Base-by-base conservation (phyloP, 2,113 vertebrate species). In the Xenopus tropicalis region DNA sequence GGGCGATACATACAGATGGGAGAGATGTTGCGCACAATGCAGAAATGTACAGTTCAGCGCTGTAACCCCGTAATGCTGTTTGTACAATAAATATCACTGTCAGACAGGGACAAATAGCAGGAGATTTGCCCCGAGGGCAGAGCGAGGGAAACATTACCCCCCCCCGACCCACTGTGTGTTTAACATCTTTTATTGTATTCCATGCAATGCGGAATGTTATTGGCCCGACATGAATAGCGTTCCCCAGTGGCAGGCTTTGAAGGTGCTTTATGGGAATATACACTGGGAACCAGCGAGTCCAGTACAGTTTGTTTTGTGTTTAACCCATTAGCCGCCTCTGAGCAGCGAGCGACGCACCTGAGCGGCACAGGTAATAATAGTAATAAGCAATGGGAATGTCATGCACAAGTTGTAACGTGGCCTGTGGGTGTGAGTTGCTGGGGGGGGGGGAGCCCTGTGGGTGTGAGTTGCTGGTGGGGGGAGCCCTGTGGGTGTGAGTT, bases 51-150 rank as follows among this genome's bases (percentile, higher is more conserved):
- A n/a, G n/a, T n/a, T n/a, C n/a, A n/a, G n/a, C n/a, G n/a, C n/a
- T n/a, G n/a, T n/a, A n/a, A n/a, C n/a, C n/a, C n/a, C n/a, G 25
- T 57, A 66, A 43, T n/a, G 71, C 64, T 44, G 64, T 44, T 56
- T 44, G 22, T 23, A 37, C 71, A 65, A 72, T 72, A 72, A 44
- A 37, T 37, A 8, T 56, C 54, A 9, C 48, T 64, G 46, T 56
- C 52, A 44, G 52, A 59, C 52, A 14, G 63, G 37, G 46, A 74
- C 24, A 63, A 68, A 61, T 61, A 64, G 22, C 72, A 67, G 72
- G 72, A 74, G 17, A 59, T 61, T 58, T 67, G 25, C 64, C 64
- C 72, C 46, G 17, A 43, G 42, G 64, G 72, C 72, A 74, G 51
- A 37, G 65, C 7, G 37, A 59, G 71, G 72, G 64, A 67, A 74